A percentile compares a stretch with the other conserved stretches of the same genome.
Evolutionary conservation across 2,113 vertebrate species (phyloP).

Genomic region (Peromyscus polionotus): DNA sequence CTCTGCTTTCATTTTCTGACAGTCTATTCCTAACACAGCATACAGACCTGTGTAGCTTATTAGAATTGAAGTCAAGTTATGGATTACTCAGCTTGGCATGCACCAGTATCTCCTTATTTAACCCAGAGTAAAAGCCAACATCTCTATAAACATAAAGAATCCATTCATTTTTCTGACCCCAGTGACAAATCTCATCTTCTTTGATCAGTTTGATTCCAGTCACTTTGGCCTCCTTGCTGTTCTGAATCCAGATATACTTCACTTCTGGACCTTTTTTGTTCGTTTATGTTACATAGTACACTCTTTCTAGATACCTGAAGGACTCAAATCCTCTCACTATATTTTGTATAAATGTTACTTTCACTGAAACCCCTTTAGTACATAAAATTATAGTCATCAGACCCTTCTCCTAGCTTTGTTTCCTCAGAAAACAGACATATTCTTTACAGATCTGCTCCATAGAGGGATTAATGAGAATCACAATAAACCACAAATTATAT

Average conservation of each 20-base stretch:
- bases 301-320: neutral
- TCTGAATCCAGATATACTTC: neutral
- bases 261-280: neutral
- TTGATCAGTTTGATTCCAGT: neutral
- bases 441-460: neutral
- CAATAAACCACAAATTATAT: neutral
- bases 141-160: neutral
- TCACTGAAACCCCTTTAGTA: neutral
- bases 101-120: neutral
- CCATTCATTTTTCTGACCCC: neutral
- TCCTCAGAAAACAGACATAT: neutral
- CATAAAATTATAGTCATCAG: neutral
- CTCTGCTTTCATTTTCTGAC: neutral
- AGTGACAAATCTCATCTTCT: neutral
- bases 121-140: neutral
- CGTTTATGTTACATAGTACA: neutral
- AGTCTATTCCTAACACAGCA: neutral
- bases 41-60: neutral
- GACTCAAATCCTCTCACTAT: neutral
- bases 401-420: neutral
- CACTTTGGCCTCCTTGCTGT: neutral
- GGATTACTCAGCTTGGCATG: neutral
- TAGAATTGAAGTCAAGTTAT: neutral
- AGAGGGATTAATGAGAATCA: neutral
- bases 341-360: neutral